Evolutionary conservation across 2,888 invertebrate species (phyloP).

Genomic region (Beris chalybata): DNA sequence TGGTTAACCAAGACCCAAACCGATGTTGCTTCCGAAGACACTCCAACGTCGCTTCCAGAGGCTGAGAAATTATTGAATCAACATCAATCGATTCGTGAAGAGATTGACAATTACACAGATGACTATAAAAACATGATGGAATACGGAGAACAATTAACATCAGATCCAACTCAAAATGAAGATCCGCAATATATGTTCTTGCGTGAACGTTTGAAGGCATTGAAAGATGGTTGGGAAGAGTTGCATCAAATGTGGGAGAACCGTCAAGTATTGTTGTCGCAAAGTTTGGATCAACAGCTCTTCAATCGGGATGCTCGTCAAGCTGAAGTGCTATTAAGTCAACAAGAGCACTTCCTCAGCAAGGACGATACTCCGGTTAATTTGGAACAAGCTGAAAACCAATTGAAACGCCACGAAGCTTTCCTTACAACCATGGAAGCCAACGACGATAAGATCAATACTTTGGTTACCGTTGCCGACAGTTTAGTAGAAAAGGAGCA

Average conservation of each 20-base stretch:
- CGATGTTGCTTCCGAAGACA: constrained; percentile 97
- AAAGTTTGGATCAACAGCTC: constrained; percentile 92
- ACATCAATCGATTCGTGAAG: constrained; percentile 97
- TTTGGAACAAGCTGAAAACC: constrained; percentile 96
- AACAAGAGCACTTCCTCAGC: constrained; percentile 96
- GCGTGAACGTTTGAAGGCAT: constrained; percentile 93
- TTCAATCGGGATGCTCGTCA: constrained; percentile 96
- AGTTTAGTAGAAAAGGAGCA: constrained; percentile 90
- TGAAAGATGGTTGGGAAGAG: constrained; percentile 99
- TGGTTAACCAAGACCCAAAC: constrained; percentile 99
- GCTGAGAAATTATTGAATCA: constrained; percentile 96
- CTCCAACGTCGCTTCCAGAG: constrained; percentile 88
- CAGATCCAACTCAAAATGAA: constrained; percentile 82
- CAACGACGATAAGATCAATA: constrained; percentile 98
- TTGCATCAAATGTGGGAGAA: constrained; percentile 99
- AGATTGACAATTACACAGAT: constrained; percentile 98
- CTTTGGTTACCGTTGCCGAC: constrained; percentile 91
- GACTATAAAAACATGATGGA: constrained; percentile 99
- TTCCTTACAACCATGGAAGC: constrained; percentile 99
- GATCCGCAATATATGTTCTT: constrained; percentile 99
- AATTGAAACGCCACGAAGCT: constrained; percentile 96
- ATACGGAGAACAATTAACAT: constrained; percentile 93
- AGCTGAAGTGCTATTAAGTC: constrained; percentile 94
- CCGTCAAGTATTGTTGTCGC: constrained; percentile 89
- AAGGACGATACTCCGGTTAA: constrained; percentile 96